A percentile compares a stretch with the other conserved stretches of the same genome.
Conservation (phyloP, 2,797 vertebrate genomes). For the Gallinago stenura region DNA sequence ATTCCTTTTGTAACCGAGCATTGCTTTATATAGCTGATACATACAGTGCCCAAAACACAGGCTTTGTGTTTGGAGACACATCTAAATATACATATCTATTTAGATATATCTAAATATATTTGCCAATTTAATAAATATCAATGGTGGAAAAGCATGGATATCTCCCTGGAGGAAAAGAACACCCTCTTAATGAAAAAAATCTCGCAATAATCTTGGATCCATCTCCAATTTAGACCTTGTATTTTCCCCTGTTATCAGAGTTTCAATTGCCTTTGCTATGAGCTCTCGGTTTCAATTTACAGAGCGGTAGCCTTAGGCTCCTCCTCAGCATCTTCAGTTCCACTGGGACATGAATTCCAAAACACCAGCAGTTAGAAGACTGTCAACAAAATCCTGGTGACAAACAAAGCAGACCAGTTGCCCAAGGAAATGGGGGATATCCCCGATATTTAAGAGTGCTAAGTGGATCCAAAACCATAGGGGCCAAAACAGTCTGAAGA, state of each 20-base stretch:
- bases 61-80: neutral
- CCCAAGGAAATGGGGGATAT: neutral
- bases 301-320: conserved; percentile 37
- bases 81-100: neutral
- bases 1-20: neutral
- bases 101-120: conserved; percentile 4
- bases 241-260: conserved; percentile 11
- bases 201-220: conserved; percentile 47
- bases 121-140: neutral
- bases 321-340: conserved; percentile 30
- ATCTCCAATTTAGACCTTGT: conserved; percentile 48
- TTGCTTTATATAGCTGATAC: neutral
- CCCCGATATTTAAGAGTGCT: neutral
- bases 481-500: neutral
- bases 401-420: neutral
- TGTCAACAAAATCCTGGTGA: neutral
- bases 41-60: neutral
- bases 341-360: neutral
- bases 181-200: conserved; percentile 33
- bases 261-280: conserved; percentile 39
- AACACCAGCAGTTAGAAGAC: neutral
- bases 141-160: neutral
- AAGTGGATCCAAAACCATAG: neutral
- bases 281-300: conserved; percentile 40
- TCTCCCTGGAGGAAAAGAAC: conserved; percentile 49